Conservation (phyloP, 2,888 invertebrate species). For the Eupithecia vulgata region DNA sequence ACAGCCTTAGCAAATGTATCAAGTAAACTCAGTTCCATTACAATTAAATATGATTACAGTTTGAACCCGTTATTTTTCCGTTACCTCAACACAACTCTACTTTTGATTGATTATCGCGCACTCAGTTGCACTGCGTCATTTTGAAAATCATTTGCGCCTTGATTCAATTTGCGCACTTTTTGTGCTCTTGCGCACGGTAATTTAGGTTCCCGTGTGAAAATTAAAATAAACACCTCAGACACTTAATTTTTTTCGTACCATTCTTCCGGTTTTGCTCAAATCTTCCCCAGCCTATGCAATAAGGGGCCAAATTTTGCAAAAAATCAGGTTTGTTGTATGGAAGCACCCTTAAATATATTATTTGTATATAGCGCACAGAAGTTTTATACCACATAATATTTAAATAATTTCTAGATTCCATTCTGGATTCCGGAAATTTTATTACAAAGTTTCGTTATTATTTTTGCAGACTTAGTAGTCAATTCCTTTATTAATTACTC, state of each 20-base stretch:
- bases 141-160: conserved; percentile 28
- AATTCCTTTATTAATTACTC: not conserved
- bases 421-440: not conserved
- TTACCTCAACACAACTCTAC: conserved; percentile 15
- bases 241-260: too few relatives aligned
- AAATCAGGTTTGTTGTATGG: too few relatives aligned
- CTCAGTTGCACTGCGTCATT: conserved; percentile 17
- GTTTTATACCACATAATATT: not conserved
- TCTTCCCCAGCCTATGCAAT: too few relatives aligned
- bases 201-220: conserved; percentile 23
- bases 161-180: conserved; percentile 27
- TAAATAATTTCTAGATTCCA: not conserved
- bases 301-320: too few relatives aligned
- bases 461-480: not conserved
- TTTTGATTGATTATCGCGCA: conserved; percentile 25
- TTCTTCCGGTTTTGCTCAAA: not conserved
- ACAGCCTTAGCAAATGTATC: not conserved
- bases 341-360: too few relatives aligned
- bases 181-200: conserved; percentile 9
- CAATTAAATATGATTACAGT: not conserved
- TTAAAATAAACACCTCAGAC: conserved; percentile 4
- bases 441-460: not conserved
- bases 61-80: conserved; percentile 4
- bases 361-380: too few relatives aligned
- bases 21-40: not conserved